Evolutionary conservation across 2,797 vertebrate genomes (phyloP).

Genomic region (Sorex maritimensis): DNA sequence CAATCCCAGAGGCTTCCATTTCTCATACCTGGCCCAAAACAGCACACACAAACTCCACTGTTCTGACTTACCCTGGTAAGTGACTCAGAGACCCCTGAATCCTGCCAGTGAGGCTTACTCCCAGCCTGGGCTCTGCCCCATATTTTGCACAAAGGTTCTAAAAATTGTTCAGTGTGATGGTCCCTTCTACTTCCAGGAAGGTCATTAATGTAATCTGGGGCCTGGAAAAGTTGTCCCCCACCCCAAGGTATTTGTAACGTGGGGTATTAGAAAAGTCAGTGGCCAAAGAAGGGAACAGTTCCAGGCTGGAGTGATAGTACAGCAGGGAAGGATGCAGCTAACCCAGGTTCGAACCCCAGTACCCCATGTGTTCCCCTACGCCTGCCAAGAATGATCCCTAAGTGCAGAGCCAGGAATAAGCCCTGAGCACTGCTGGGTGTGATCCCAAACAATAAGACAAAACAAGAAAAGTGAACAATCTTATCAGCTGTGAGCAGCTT

Average conservation of each 20-base stretch:
- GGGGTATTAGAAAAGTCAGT: not conserved
- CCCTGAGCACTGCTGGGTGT: too few species aligned
- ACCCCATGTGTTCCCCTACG: too few species aligned
- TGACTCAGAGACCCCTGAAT: fast-evolving
- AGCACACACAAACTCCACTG: not conserved
- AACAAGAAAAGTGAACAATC: not conserved
- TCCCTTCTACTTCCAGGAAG: not conserved
- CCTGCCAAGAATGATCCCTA: too few species aligned
- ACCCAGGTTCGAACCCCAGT: too few species aligned
- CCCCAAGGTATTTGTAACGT: not conserved
- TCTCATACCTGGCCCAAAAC: conserved; percentile 65
- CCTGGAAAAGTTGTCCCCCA: not conserved
- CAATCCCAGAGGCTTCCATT: conserved; percentile 78
- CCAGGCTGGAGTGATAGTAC: too few species aligned
- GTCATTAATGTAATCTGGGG: not conserved
- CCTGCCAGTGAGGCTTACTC: not conserved
- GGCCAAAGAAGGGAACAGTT: not conserved
- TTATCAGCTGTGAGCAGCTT: not conserved
- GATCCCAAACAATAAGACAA: too few species aligned
- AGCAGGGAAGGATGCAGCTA: too few species aligned
- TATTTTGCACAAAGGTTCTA: not conserved
- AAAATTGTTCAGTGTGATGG: not conserved
- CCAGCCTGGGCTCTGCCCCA: not conserved
- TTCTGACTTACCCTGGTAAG: conserved; percentile 78
- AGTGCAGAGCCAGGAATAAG: too few species aligned